These are phyloP conservation scores for Gonioctena quinquepunctata DNA, from an alignment of 1,140 invertebrate species.

Conservation along the genomic window DNA sequence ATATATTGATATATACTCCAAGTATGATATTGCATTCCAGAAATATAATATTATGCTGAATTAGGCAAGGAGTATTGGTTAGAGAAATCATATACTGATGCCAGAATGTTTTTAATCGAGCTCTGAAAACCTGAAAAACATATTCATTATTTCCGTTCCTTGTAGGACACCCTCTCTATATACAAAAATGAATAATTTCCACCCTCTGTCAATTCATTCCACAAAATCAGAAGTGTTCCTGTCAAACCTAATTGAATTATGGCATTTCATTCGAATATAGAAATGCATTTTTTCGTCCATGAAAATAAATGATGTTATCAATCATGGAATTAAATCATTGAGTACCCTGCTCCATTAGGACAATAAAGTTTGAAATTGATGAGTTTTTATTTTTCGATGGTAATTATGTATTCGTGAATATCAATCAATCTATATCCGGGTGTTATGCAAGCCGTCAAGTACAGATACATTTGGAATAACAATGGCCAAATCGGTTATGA, in stretches of 20 bases:
- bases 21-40: too few relatives aligned
- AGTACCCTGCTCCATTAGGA: neutral
- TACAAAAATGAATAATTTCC: too few relatives aligned
- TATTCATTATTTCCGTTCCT: too few relatives aligned
- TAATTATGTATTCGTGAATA: neutral
- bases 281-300: neutral
- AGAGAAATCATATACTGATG: too few relatives aligned
- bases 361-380: neutral
- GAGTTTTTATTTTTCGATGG: neutral
- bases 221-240: neutral
- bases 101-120: too few relatives aligned
- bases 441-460: neutral
- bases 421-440: neutral
- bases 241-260: neutral
- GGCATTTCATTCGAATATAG: neutral
- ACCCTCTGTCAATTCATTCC: neutral
- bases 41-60: too few relatives aligned
- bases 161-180: too few relatives aligned
- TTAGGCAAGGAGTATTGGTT: too few relatives aligned
- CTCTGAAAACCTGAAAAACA: too few relatives aligned
- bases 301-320: neutral
- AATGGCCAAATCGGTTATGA: too few relatives aligned
- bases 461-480: neutral
- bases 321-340: neutral
- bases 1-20: too few relatives aligned